A percentile compares a stretch with the other conserved stretches of the same genome.
phyloP scores from a whole-genome alignment of 1,140 invertebrate species.

The Brachionus calyciflorus region DNA sequence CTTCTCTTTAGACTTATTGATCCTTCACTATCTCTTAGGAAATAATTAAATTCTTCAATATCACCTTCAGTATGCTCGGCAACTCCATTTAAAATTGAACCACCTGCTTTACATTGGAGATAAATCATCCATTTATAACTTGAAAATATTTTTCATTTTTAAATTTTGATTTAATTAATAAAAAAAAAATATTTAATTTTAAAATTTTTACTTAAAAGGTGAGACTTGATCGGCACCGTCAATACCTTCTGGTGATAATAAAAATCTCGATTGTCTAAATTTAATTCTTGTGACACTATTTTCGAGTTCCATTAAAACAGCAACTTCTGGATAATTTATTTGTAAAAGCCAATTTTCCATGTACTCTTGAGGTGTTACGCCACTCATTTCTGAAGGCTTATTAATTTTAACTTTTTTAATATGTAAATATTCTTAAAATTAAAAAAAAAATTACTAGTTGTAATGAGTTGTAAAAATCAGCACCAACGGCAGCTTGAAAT shows the following conservation, averaged over 20 bases:
- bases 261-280: constrained; percentile 34
- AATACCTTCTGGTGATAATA: constrained; percentile 12
- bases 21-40: neutral
- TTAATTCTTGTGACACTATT: neutral
- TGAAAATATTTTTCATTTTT: neutral
- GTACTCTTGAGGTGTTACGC: constrained; percentile 14
- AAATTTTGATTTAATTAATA: neutral
- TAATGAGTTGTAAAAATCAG: constrained; percentile 36
- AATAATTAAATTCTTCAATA: constrained; percentile 14
- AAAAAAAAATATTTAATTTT: neutral
- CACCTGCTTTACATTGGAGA: constrained; percentile 36
- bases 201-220: neutral
- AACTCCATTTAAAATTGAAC: neutral
- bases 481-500: neutral
- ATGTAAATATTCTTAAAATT: too few relatives aligned
- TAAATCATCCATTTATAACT: constrained; percentile 42
- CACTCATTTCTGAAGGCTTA: constrained; percentile 32
- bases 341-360: constrained; percentile 46
- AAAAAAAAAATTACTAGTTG: constrained; percentile 7
- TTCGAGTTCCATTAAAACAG: neutral
- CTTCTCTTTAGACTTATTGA: neutral
- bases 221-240: neutral
- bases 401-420: neutral
- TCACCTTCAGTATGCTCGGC: neutral
- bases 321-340: constrained; percentile 44